Percentiles rank a stretch among this genome's conserved stretches.
Evolutionary conservation across 1,140 invertebrate genomes (phyloP).

Genomic region (Oncopeltus fasciatus): DNA sequence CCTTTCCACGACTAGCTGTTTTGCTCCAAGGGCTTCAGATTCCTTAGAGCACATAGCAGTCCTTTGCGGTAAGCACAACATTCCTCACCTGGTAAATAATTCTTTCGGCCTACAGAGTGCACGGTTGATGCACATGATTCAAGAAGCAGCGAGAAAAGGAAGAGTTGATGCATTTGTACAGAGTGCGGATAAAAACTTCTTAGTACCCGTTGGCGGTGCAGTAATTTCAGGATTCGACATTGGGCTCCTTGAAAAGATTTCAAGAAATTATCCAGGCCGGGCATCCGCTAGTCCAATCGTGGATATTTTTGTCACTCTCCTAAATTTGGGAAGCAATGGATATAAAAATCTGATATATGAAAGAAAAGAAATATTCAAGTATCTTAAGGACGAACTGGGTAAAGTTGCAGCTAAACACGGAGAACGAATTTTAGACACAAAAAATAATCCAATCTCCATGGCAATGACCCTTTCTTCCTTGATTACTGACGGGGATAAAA

Average conservation of each 20-base stretch:
- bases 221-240: slow-evolving; percentile 62
- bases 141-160: slow-evolving; percentile 48
- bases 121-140: slow-evolving; percentile 53
- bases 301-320: slow-evolving; percentile 67
- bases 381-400: slow-evolving; percentile 44
- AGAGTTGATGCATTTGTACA: slow-evolving; percentile 69
- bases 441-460: slow-evolving; percentile 60
- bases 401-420: slow-evolving; percentile 43
- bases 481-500: slow-evolving; percentile 29
- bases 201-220: slow-evolving; percentile 75
- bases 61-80: slow-evolving; percentile 45
- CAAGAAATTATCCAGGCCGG: slow-evolving; percentile 59
- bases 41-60: slow-evolving; percentile 40
- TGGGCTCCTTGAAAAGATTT: slow-evolving; percentile 48
- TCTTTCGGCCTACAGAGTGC: slow-evolving; percentile 73
- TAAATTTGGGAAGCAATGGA: slow-evolving; percentile 52
- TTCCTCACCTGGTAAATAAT: slow-evolving; percentile 76
- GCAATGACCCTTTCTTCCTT: slow-evolving; percentile 29
- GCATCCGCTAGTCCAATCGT: slow-evolving; percentile 57
- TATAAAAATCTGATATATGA: slow-evolving; percentile 48
- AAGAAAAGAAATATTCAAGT: slow-evolving; percentile 47
- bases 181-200: slow-evolving; percentile 76
- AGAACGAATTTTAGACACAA: slow-evolving; percentile 47
- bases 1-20: slow-evolving; percentile 70
- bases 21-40: slow-evolving; percentile 66